These are phyloP conservation scores for Mus spicilegus DNA, from an alignment of 2,113 vertebrate genomes.

Conservation along the genomic window DNA sequence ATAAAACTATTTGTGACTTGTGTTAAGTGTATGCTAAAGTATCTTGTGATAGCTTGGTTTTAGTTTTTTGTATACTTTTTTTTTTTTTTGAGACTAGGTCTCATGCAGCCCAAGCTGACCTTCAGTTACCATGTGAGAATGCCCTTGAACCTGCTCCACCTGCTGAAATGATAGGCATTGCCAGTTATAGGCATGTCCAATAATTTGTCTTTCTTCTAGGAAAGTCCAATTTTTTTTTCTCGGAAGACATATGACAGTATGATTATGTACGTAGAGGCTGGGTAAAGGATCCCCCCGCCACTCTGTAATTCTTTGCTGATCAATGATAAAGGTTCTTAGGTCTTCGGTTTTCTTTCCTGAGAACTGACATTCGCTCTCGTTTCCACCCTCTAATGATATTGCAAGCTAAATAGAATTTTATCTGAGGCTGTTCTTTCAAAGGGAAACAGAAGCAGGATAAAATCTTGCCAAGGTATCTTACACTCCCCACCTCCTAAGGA, in stretches of 20 bases:
- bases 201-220: neutral
- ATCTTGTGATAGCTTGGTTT: conserved; percentile 10
- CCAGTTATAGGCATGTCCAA: neutral
- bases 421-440: conserved; percentile 71
- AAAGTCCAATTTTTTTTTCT: conserved; percentile 56
- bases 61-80: neutral
- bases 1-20: neutral
- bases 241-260: neutral
- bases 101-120: neutral
- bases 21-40: neutral
- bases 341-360: conserved; percentile 46
- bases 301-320: conserved; percentile 14
- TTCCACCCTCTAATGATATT: conserved; percentile 64
- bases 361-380: conserved; percentile 57
- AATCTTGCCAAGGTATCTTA: conserved; percentile 67
- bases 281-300: neutral
- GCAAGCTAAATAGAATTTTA: conserved; percentile 75
- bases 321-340: neutral
- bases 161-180: neutral
- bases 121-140: neutral
- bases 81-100: neutral
- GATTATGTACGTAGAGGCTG: neutral
- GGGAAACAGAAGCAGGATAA: conserved; percentile 62
- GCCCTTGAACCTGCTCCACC: neutral
- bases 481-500: conserved; percentile 35